A percentile compares a stretch with the other conserved stretches of the same genome.
phyloP scores from a whole-genome alignment of 2,113 vertebrate genomes.

The Otolemur garnettii region DNA sequence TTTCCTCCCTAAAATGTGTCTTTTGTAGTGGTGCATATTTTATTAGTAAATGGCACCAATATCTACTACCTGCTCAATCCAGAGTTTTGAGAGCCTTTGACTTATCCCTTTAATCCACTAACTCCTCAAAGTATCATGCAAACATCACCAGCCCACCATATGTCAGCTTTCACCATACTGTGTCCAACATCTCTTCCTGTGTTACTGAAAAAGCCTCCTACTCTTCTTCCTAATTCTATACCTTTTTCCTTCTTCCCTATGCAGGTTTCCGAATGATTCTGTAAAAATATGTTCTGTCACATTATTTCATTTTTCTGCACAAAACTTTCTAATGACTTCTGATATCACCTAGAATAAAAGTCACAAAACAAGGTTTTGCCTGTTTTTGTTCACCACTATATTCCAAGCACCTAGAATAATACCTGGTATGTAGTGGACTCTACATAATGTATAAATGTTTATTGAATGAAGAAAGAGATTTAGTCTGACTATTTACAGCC shows the following conservation, averaged over 20 bases:
- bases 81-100: not conserved
- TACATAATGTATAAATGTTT: not conserved
- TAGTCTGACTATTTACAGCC: not conserved
- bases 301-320: not conserved
- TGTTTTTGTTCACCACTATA: not conserved
- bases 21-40: not conserved
- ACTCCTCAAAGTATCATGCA: fast-evolving
- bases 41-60: not conserved
- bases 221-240: not conserved
- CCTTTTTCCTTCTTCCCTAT: not conserved
- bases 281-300: not conserved
- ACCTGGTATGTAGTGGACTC: not conserved
- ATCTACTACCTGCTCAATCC: not conserved
- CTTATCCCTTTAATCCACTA: not conserved
- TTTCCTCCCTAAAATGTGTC: not conserved
- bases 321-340: not conserved
- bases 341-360: not conserved
- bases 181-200: not conserved
- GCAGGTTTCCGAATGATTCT: not conserved
- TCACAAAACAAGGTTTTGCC: not conserved
- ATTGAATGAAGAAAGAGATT: not conserved
- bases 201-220: not conserved
- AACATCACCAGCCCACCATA: no score
- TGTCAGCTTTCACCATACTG: not conserved
- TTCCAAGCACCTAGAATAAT: not conserved